Percentiles rank a stretch among this genome's conserved stretches.
These are phyloP conservation scores for Nesoenas mayeri DNA, from an alignment of 2,113 vertebrate species.

Conservation along the genomic window DNA sequence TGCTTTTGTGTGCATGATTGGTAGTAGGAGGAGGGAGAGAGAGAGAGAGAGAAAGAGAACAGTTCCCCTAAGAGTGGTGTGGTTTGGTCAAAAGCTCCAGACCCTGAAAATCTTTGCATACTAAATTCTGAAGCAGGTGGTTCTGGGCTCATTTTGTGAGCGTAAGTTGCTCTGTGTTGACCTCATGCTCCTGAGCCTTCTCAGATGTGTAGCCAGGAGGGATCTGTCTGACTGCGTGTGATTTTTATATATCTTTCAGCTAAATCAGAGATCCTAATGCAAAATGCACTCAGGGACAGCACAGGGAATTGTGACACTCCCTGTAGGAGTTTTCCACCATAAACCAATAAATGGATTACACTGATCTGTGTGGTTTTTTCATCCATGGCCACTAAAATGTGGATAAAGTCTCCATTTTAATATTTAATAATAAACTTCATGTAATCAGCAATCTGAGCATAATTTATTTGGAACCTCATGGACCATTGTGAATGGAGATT, in stretches of 20 bases:
- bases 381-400: neutral
- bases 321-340: slow-evolving; percentile 9
- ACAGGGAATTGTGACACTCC: slow-evolving; percentile 32
- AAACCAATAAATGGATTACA: slow-evolving; percentile 64
- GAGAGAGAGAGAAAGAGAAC: neutral
- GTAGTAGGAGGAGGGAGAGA: neutral
- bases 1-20: neutral
- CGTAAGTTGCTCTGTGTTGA: neutral
- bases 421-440: slow-evolving; percentile 27
- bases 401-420: neutral
- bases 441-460: neutral
- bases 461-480: neutral
- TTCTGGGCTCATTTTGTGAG: slow-evolving; percentile 51
- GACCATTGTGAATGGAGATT: neutral
- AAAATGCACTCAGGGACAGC: slow-evolving; percentile 49
- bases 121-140: slow-evolving; percentile 56
- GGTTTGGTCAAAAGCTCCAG: slow-evolving; percentile 43
- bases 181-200: slow-evolving; percentile 51
- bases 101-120: slow-evolving; percentile 50
- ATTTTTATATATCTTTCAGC: slow-evolving; percentile 65
- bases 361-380: neutral
- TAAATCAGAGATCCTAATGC: slow-evolving; percentile 63
- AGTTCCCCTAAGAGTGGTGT: neutral
- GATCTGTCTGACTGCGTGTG: slow-evolving; percentile 30
- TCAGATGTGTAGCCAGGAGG: slow-evolving; percentile 52